Evolutionary conservation across 2,797 vertebrate genomes (phyloP), one percentile per base, ranked within the genome.

Genomic region (Sardinella longiceps): DNA sequence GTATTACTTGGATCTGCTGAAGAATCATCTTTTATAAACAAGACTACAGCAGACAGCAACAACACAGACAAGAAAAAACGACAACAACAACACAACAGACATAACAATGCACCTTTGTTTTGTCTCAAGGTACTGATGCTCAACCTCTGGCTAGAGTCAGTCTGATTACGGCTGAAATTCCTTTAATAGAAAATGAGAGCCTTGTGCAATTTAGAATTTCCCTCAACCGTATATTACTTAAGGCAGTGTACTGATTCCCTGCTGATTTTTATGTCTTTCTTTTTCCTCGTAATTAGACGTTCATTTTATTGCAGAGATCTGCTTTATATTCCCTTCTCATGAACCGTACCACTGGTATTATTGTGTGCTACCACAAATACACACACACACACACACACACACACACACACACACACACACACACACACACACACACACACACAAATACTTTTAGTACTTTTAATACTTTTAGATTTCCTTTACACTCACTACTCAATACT

Each of bases 231-330:
- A 51, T 45, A 77, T 53, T 81, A 82, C 66, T 82, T 77, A 77
- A 20, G 51, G 33, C 74, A 80, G 83, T 87, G 90, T 89, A 90
- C 88, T 90, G 84, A 90, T 90, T 91, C 91, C 87, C 85, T 89
- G 88, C 89, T 90, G 87, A 18, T 91, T 82, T 84, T 80, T 23
- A 80, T 46, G 56, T 86, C 91, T 23, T 66, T 87, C 86, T 89
- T 91, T 89, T 90, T 91, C 88, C 89, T 91, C 90, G 85, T 91
- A 92, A 93, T 92, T 92, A 84, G 84, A 86, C 88, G 88, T 90
- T 88, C 82, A 87, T 91, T 93, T 93, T 93, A 93, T 89, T 91
- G 88, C 89, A 88, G 89, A 37, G 28, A 93, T 51, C 84, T 93
- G 93, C 89, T 93, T 92, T 84, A 85, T 90, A 91, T 93, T 91